Conservation (phyloP, 2,113 vertebrate species). For the Limnothrissa miodon region DNA sequence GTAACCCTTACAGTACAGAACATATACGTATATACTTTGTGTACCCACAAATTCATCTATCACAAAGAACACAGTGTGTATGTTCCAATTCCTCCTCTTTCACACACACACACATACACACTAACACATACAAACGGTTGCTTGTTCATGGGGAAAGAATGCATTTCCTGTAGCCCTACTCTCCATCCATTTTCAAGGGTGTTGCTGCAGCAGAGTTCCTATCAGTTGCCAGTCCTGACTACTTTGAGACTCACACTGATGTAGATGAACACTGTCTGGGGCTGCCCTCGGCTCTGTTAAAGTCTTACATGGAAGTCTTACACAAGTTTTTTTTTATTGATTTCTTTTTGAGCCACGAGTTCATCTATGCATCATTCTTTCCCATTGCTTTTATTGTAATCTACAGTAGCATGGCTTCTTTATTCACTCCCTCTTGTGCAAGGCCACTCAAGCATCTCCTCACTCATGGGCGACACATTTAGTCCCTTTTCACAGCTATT, state of each 20-base stretch:
- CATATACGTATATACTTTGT: not conserved
- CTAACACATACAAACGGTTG: not conserved
- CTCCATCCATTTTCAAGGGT: not conserved
- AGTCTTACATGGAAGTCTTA: not conserved
- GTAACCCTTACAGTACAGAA: no score
- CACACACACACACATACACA: not conserved
- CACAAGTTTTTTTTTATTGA: not conserved
- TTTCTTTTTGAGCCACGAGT: no score
- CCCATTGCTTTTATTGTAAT: not conserved
- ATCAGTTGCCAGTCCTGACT: conserved; percentile 33
- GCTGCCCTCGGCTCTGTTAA: not conserved
- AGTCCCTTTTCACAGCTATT: not conserved
- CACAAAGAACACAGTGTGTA: not conserved
- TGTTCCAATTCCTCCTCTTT: not conserved
- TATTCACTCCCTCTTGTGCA: not conserved
- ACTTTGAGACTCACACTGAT: conserved; percentile 23
- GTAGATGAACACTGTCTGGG: not conserved
- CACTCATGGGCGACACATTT: not conserved
- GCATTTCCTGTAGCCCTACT: not conserved
- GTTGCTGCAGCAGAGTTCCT: not conserved
- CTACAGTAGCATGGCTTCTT: not conserved
- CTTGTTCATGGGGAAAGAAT: not conserved
- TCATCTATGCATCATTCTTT: not conserved
- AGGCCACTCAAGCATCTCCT: not conserved
- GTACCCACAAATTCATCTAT: not conserved